A percentile compares a stretch with the other conserved stretches of the same genome.
phyloP scores from a whole-genome alignment of 2,888 invertebrate genomes.

The Bhutanitis thaidina region DNA sequence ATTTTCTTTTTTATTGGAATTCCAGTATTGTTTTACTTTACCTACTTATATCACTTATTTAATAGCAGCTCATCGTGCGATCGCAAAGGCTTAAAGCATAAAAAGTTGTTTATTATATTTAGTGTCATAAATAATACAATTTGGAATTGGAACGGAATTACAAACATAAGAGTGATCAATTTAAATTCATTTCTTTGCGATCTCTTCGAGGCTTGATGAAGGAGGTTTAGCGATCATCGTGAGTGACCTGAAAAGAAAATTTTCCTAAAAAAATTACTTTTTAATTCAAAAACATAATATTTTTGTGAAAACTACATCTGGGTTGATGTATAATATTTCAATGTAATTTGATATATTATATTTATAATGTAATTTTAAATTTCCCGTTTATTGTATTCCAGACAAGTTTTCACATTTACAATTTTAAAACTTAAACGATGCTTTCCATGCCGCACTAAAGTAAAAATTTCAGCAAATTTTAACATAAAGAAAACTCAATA shows the following conservation, averaged over 20 bases:
- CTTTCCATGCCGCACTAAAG: slow-evolving; percentile 24
- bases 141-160: too few species aligned
- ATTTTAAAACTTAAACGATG: not conserved
- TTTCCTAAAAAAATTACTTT: not conserved
- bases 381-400: too few species aligned
- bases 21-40: too few species aligned
- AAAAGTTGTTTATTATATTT: not conserved
- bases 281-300: not conserved
- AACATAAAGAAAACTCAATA: slow-evolving; percentile 19
- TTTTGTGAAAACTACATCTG: not conserved
- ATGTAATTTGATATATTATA: too few species aligned
- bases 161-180: not conserved
- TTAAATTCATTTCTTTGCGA: slow-evolving; percentile 51
- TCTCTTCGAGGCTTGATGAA: slow-evolving; percentile 58
- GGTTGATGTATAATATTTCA: not conserved
- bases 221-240: slow-evolving; percentile 68
- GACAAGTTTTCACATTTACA: slow-evolving; percentile 7
- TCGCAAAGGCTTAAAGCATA: slow-evolving; percentile 19
- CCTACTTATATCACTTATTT: not conserved
- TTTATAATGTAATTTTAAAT: too few species aligned
- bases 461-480: slow-evolving; percentile 19
- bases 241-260: slow-evolving; percentile 60
- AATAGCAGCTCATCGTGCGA: slow-evolving; percentile 15
- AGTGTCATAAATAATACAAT: too few species aligned
- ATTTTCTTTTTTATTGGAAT: too few species aligned